Base-by-base conservation (phyloP, 1,140 invertebrate species). In the Drosophila virilis region DNA sequence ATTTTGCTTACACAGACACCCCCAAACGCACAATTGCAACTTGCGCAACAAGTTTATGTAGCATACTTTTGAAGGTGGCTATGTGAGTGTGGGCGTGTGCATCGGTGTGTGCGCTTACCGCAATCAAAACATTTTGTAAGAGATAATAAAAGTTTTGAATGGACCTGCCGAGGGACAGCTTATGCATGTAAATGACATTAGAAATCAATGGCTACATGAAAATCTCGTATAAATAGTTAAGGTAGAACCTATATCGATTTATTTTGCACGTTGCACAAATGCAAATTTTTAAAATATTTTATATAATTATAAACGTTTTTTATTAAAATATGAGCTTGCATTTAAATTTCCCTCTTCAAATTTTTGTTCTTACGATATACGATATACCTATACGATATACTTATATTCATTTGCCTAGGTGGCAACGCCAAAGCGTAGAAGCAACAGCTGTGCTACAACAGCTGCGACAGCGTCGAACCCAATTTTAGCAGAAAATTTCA, bases 1-100 rank as follows among this genome's bases (percentile, higher is more conserved):
- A 77, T 70, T 51, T 66, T 72, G 8, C 54, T 15, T 35, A 43
- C 6, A 13, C 52, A 54, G 13, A 48, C 40, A 37, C 45, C 0
- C 54, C 22, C 54, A 55, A 58, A 52, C 71, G 50, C 55, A 89
- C 84, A 89, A 84, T 84, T 89, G 84, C 84, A 89, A 55, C 70
- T 89, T 89, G 77, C 85, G 85, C 84, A 89, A 89, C 84, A 89
- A 84, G 71, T 89, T 84, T 71, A 69, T 73, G 64, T 51, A 65
- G 54, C 67, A 72, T 83, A 77, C 64, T 74, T 77, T 74, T 38
- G 46, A 50, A 32, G 54, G 5, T 13, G 32, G 54, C 42, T 15
- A 10, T 57, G 12, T 10, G n/a, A 28, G 10, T 50, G 35, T 50
- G 17, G n/a, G 32, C 48, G 45, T 45, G 42, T 28, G 54, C 51